Evolutionary conservation across 1,140 invertebrate genomes (phyloP).

Genomic region (Trachymyrmex cornetzi): DNA sequence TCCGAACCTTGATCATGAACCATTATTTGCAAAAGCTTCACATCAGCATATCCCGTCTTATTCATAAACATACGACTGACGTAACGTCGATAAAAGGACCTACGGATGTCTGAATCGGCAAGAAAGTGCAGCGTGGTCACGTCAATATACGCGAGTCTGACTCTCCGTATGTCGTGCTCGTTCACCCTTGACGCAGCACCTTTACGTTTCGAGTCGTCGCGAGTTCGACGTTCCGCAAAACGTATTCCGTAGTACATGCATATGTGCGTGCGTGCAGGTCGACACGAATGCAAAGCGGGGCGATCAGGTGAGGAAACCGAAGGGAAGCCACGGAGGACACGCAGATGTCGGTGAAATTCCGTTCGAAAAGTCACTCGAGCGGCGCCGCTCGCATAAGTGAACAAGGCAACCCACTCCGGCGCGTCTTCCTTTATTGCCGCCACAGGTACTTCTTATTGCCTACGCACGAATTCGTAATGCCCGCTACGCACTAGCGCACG

Average conservation of each 20-base stretch:
- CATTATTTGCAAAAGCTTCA: not conserved
- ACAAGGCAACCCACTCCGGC: conserved; percentile 86
- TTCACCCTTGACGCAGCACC: conserved; percentile 83
- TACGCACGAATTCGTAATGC: conserved; percentile 71
- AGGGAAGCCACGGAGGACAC: conserved; percentile 81
- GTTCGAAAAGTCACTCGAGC: conserved; percentile 86
- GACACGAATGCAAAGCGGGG: conserved; percentile 71
- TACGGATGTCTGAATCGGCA: conserved; percentile 22
- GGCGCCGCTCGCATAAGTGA: conserved; percentile 85
- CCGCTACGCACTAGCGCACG: conserved; percentile 21
- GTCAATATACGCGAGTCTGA: conserved; percentile 48
- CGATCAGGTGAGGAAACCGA: conserved; percentile 71
- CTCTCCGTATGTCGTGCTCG: conserved; percentile 82
- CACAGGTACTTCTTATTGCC: conserved; percentile 74
- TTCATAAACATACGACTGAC: conserved; percentile 21
- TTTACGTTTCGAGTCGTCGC: conserved; percentile 67
- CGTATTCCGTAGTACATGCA: conserved; percentile 51
- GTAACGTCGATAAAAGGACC: conserved; percentile 20
- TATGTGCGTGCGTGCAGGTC: conserved; percentile 69
- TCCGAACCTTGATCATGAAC: not conserved
- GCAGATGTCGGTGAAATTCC: conserved; percentile 86
- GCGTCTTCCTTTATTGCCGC: conserved; percentile 84
- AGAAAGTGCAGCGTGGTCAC: conserved; percentile 55
- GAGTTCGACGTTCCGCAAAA: conserved; percentile 64
- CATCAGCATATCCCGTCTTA: conserved; percentile 29